A percentile compares a stretch with the other conserved stretches of the same genome.
phyloP scores from a whole-genome alignment of 1,140 invertebrate genomes.

The Drosophila albomicans region DNA sequence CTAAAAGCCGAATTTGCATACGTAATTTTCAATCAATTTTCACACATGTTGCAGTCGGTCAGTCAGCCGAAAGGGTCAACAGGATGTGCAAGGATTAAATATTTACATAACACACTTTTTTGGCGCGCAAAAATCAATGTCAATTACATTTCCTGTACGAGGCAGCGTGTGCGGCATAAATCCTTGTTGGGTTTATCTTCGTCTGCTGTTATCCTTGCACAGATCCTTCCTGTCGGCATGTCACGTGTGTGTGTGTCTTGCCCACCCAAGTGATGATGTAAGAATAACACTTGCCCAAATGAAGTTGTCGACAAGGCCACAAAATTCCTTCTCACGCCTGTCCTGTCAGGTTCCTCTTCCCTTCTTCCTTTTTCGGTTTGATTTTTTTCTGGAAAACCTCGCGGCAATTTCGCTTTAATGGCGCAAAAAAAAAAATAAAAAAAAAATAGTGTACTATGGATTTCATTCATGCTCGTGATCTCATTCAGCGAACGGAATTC shows the following conservation, averaged over 20 bases:
- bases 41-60: constrained; percentile 31
- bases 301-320: constrained; percentile 43
- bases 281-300: constrained; percentile 40
- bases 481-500: constrained; percentile 51
- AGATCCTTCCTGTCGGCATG: constrained; percentile 58
- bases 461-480: constrained; percentile 48
- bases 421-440: constrained; percentile 37
- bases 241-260: constrained; percentile 58
- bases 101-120: constrained; percentile 64
- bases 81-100: constrained; percentile 56
- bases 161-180: constrained; percentile 19
- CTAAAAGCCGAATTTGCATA: constrained; percentile 55
- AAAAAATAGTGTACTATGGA: constrained; percentile 17
- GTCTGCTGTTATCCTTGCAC: constrained; percentile 9
- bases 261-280: constrained; percentile 72
- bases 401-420: constrained; percentile 64
- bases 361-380: background rate
- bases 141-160: background rate
- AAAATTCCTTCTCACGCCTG: constrained; percentile 75
- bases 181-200: background rate
- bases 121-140: constrained; percentile 70
- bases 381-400: constrained; percentile 4
- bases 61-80: constrained; percentile 63
- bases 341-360: constrained; percentile 28
- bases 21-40: constrained; percentile 27